These are phyloP conservation scores for Muntiacus muntjak DNA, from an alignment of 2,113 vertebrate species.

Conservation along the genomic window DNA sequence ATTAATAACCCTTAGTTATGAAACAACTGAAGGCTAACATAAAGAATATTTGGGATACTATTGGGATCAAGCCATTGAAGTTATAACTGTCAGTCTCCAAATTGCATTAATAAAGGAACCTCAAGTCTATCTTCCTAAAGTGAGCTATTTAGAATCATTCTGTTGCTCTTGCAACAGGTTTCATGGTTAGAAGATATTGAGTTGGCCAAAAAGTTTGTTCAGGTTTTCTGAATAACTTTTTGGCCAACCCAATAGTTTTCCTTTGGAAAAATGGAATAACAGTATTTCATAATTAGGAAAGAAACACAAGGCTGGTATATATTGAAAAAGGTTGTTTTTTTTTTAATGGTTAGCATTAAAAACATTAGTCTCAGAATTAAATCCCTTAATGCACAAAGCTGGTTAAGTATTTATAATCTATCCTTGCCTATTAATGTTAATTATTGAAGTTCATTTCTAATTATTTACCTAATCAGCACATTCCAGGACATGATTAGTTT, in stretches of 20 bases:
- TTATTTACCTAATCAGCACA: constrained; percentile 16
- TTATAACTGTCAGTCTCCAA: background rate
- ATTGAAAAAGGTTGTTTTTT: background rate
- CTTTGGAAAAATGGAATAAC: background rate
- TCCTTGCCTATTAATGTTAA: constrained; percentile 32
- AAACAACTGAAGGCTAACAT: background rate
- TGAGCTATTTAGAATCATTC: background rate
- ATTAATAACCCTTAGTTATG: background rate
- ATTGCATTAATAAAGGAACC: background rate
- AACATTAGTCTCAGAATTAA: background rate
- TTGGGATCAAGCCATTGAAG: background rate
- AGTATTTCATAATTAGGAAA: background rate
- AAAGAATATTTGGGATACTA: background rate
- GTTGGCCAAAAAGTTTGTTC: background rate
- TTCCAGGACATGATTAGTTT: constrained; percentile 14
- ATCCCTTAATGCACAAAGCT: background rate
- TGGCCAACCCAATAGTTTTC: background rate
- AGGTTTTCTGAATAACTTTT: background rate
- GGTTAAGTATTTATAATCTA: background rate
- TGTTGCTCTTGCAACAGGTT: background rate
- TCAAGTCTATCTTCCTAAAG: background rate
- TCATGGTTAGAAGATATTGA: background rate
- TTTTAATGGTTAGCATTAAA: background rate
- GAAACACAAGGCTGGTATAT: background rate
- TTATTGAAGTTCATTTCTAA: constrained; percentile 40